Evolutionary conservation across 2,113 vertebrate species (phyloP).

Genomic region (Pachypanchax playfairii): DNA sequence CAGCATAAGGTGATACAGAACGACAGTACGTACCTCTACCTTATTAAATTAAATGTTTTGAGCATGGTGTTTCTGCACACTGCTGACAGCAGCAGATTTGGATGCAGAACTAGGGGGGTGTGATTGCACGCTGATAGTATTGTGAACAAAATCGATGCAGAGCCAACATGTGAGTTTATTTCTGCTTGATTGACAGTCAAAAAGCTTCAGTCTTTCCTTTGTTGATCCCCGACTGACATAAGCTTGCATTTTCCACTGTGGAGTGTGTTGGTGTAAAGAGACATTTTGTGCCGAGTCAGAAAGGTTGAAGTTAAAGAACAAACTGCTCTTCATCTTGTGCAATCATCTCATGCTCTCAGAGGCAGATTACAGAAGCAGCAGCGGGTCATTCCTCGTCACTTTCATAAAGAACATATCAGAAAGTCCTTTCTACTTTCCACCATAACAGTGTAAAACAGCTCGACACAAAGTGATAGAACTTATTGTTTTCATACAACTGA

Average conservation of each 20-base stretch:
- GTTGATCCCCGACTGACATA: not conserved
- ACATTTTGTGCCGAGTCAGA: not conserved
- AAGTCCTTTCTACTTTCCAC: not conserved
- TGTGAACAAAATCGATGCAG: conserved; percentile 24
- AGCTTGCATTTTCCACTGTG: not conserved
- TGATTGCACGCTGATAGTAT: conserved; percentile 21
- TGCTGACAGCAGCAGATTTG: conserved; percentile 51
- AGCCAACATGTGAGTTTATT: conserved; percentile 7
- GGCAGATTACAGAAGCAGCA: not conserved
- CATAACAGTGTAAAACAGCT: not conserved
- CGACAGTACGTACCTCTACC: conserved; percentile 19
- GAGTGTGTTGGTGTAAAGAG: not conserved
- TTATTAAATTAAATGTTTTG: conserved; percentile 39
- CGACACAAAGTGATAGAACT: no score
- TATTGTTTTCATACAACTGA: no score
- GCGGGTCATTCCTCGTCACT: not conserved
- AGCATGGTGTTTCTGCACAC: conserved; percentile 6
- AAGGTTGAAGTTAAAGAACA: not conserved
- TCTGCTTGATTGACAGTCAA: conserved; percentile 3
- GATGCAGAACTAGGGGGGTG: conserved; percentile 4
- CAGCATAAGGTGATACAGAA: conserved; percentile 57
- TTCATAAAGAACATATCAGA: not conserved
- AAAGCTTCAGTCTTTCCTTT: not conserved
- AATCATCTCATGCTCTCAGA: not conserved
- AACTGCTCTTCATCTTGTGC: not conserved